A percentile compares a stretch with the other conserved stretches of the same genome.
These are phyloP conservation scores for Rousettus leschenaultii DNA, from an alignment of 2,113 vertebrate genomes.

Conservation along the genomic window DNA sequence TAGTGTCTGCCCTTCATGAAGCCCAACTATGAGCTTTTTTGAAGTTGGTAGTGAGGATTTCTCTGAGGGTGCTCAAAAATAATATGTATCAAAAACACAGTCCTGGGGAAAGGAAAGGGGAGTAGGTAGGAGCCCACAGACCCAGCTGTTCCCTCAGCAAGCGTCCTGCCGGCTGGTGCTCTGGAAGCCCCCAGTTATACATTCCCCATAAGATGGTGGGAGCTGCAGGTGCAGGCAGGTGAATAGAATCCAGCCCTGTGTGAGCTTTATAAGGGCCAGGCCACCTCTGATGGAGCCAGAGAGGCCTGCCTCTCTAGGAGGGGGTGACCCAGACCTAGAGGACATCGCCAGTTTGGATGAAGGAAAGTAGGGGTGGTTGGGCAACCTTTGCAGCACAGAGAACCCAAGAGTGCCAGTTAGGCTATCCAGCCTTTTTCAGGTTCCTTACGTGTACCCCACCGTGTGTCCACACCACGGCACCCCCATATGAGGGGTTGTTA, in stretches of 20 bases:
- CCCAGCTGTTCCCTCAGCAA: neutral
- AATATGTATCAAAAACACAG: neutral
- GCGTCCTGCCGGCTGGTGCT: neutral
- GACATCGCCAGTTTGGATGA: neutral
- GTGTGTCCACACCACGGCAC: neutral
- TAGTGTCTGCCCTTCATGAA: neutral
- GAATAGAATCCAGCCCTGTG: neutral
- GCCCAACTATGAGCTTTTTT: neutral
- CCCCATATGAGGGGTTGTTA: neutral
- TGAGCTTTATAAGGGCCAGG: neutral
- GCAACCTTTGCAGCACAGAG: neutral
- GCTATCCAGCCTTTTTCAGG: neutral
- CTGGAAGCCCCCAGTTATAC: neutral
- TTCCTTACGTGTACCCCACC: neutral
- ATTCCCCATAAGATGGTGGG: neutral
- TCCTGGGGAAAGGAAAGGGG: neutral
- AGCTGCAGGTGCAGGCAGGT: neutral
- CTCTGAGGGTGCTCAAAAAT: slow-evolving; percentile 26
- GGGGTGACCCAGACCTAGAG: neutral
- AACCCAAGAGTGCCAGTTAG: neutral
- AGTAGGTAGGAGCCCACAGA: neutral
- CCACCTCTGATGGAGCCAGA: neutral
- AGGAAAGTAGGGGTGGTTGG: neutral
- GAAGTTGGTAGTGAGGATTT: neutral
- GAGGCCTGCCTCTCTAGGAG: neutral